phyloP scores from a whole-genome alignment of 2,113 vertebrate genomes.

The Gallinago jamesoni region DNA sequence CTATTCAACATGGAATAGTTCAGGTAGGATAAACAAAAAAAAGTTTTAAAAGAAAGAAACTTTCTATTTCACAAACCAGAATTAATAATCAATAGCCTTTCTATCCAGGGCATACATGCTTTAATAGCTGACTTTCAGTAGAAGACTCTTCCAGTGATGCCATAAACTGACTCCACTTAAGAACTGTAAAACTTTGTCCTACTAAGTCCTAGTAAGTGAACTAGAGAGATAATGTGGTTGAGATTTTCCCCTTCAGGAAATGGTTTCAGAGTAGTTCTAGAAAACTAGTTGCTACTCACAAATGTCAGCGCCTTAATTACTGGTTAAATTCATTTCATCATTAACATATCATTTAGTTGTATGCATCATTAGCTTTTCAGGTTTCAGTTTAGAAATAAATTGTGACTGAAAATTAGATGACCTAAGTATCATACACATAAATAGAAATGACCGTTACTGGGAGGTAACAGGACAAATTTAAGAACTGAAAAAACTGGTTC shows the following conservation, averaged over 20 bases:
- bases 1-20: background rate
- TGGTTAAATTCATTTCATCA: conserved; percentile 6
- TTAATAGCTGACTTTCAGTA: background rate
- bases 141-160: background rate
- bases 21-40: background rate
- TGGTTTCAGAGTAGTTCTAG: background rate
- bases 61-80: background rate
- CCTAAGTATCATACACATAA: background rate
- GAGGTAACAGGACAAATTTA: background rate
- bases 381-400: background rate
- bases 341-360: background rate
- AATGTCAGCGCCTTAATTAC: conserved; percentile 5
- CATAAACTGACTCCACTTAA: background rate
- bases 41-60: background rate
- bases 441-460: background rate
- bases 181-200: background rate
- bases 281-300: background rate
- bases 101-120: background rate
- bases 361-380: conserved; percentile 18
- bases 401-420: background rate
- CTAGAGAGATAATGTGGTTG: background rate
- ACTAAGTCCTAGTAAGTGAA: background rate
- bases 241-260: background rate
- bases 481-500: background rate
- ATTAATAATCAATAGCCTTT: background rate